Conservation (phyloP, 2,113 vertebrate species). For the Syngnathus floridae region DNA sequence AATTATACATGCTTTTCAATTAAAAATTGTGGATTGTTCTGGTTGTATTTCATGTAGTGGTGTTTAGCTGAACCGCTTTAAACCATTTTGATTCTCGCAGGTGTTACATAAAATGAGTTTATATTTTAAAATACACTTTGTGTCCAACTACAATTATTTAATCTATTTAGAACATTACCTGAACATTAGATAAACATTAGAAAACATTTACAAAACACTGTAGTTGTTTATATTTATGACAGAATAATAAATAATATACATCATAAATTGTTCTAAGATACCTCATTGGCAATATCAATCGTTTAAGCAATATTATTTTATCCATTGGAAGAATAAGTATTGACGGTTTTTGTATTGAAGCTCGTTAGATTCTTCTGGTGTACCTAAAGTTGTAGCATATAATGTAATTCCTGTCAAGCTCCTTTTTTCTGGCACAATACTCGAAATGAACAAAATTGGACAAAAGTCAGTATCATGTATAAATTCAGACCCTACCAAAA, state of each 20-base stretch:
- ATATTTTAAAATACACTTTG: not conserved
- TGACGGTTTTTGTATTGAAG: not conserved
- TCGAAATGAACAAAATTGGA: slow-evolving; percentile 22
- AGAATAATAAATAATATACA: not conserved
- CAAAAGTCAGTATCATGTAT: slow-evolving; percentile 43
- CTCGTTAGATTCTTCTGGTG: not conserved
- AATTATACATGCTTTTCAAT: not conserved
- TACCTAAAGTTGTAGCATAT: not conserved
- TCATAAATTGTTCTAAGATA: not conserved
- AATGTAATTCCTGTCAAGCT: not conserved
- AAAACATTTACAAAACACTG: not conserved
- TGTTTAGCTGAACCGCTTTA: not conserved
- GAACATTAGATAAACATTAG: not conserved
- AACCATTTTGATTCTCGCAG: no score
- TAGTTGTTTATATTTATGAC: not conserved
- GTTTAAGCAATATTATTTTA: not conserved
- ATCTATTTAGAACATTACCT: not conserved
- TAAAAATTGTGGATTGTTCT: not conserved
- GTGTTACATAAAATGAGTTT: not conserved
- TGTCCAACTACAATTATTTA: not conserved
- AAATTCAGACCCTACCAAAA: slow-evolving; percentile 46
- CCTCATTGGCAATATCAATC: not conserved
- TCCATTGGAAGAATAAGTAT: not conserved
- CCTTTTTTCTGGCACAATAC: not conserved
- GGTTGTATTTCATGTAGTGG: not conserved